Base-by-base conservation (phyloP, 2,888 invertebrate genomes). In the Epistrophella euchroma region DNA sequence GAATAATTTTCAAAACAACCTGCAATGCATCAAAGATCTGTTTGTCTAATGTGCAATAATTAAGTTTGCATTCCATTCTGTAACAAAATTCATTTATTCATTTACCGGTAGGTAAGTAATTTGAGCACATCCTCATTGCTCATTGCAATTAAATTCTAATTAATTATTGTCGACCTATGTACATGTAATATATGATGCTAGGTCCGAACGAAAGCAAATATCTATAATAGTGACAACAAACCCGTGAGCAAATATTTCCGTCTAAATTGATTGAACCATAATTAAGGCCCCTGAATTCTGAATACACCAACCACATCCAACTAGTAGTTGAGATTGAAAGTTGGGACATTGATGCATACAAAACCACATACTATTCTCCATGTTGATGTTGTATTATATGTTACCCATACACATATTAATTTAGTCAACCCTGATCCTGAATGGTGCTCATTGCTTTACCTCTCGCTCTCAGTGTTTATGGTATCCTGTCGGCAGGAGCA, bases 231-330 rank as follows among this genome's bases (percentile, higher is more conserved):
- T 56, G 37, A 62, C 37, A 66, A 62, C 37, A 71, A 22, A 45
- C 77, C 45, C 11, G 25, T 17, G 40, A 60, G 55, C 35, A 66
- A 68, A 83, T 62, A 78, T 55, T 60, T 68, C 52, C 71, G n/a
- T 50, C 62, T 25, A 75, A 79, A 79, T 71, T 79, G 74, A 79
- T 70, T 79, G 79, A 71, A 79, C 75, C 52, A 64, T 79, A 84
- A 79, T 79, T 84, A 84, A 84, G 35, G 74, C 28, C 13, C 19
- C 37, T 40, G 43, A 70, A 60, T 60, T 22, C 60, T 22, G 60
- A 40, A 64, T 66, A 32, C 32, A 66, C 19, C 19, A 32, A 47
- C 32, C 28, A 17, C 47, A 64, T 47, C 32, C 32, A 47, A 47
- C 45, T 19, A 37, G 37, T 13, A 37, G 19, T 37, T 43, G 40